These are phyloP conservation scores for Gandaritis pyraliata DNA, from an alignment of 2,888 invertebrate species.

Conservation along the genomic window DNA sequence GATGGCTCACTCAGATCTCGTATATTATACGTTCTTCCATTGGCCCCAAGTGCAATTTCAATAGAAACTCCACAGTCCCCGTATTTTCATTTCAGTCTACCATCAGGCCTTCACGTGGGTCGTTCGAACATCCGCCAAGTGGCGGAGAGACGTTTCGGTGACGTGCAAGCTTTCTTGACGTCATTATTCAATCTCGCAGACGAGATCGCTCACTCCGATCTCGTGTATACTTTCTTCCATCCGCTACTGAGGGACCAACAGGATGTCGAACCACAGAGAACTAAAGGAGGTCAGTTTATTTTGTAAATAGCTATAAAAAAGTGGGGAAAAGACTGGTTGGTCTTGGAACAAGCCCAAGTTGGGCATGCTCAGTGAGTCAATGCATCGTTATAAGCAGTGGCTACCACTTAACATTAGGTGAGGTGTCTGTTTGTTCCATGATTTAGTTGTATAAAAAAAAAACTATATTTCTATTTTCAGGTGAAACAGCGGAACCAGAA, in stretches of 20 bases:
- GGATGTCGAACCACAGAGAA: constrained; percentile 91
- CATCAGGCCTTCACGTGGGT: constrained; percentile 91
- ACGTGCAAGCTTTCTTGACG: constrained; percentile 94
- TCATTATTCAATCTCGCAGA: constrained; percentile 94
- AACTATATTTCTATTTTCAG: constrained; percentile 39
- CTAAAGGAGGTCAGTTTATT: constrained; percentile 89
- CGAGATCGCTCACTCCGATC: constrained; percentile 97
- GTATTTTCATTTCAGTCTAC: constrained; percentile 55
- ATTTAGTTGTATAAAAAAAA: no score
- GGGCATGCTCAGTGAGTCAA: no score
- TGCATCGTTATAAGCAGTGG: no score
- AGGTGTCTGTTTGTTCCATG: no score
- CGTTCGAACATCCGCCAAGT: constrained; percentile 97
- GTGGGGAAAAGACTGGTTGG: no score
- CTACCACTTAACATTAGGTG: no score
- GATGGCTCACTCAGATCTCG: no score
- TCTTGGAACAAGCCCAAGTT: no score
- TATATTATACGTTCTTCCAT: no score
- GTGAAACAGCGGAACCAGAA: constrained; percentile 62
- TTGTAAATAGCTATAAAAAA: no score
- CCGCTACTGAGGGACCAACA: constrained; percentile 97
- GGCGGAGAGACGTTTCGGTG: constrained; percentile 95
- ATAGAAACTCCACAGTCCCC: background rate
- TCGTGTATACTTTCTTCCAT: constrained; percentile 99
- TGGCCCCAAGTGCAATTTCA: no score